Evolutionary conservation across 1,140 invertebrate genomes (phyloP).

Genomic region (Caerostris darwini): DNA sequence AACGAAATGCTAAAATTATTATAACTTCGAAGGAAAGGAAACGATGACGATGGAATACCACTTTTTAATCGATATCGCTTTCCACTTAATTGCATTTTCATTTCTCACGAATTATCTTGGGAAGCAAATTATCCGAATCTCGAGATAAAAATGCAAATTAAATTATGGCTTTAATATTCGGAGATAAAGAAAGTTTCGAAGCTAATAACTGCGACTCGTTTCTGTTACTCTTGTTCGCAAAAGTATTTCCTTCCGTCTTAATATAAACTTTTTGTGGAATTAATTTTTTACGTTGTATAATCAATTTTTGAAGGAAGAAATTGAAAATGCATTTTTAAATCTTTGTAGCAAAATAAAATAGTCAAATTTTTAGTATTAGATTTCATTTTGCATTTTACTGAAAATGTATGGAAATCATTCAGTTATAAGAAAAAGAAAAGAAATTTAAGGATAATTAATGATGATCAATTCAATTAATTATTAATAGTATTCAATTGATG

Average conservation of each 20-base stretch:
- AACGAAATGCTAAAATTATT: background rate
- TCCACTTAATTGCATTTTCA: constrained; percentile 10
- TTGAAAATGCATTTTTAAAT: no score
- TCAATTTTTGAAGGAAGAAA: background rate
- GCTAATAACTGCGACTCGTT: background rate
- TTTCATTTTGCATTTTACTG: no score
- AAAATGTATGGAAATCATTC: no score
- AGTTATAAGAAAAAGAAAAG: no score
- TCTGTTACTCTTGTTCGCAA: background rate
- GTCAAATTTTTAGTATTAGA: no score
- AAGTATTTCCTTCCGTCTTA: background rate
- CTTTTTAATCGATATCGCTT: background rate
- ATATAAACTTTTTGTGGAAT: background rate
- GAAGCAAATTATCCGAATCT: background rate
- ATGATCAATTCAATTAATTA: no score
- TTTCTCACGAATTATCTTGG: constrained; percentile 10
- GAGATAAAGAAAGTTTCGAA: background rate
- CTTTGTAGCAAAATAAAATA: no score
- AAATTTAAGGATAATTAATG: no score
- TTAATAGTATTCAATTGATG: no score
- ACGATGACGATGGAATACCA: constrained; percentile 10
- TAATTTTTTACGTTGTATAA: background rate
- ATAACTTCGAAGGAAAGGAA: background rate
- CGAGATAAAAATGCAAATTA: constrained; percentile 8
- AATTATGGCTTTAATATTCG: constrained; percentile 17